Conservation (phyloP, 2,797 vertebrate species). For the Anguilla pacifica region DNA sequence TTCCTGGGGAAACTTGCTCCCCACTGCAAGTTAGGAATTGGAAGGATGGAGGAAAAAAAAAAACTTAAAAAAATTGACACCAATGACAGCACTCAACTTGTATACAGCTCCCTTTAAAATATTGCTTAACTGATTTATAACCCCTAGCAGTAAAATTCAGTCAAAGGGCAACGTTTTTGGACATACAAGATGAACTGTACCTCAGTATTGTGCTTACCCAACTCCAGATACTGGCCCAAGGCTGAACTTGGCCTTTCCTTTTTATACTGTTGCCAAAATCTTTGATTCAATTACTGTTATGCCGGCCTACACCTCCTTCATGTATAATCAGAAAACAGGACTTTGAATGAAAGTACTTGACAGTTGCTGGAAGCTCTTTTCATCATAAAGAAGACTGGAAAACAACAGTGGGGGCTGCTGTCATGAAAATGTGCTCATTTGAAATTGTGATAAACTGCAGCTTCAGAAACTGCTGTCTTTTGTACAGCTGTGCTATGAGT, state of each 20-base stretch:
- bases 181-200: constrained; percentile 52
- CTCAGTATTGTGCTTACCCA: constrained; percentile 31
- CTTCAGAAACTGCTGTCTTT: constrained; percentile 70
- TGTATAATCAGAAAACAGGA: constrained; percentile 45
- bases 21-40: constrained; percentile 26
- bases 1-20: constrained; percentile 27
- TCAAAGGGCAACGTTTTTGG: constrained; percentile 34
- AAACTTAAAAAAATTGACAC: constrained; percentile 19
- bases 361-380: constrained; percentile 59
- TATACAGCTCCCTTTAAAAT: constrained; percentile 38
- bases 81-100: constrained; percentile 35
- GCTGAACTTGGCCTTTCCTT: constrained; percentile 27
- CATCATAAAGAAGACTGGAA: constrained; percentile 45
- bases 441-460: constrained; percentile 63
- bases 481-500: constrained; percentile 51
- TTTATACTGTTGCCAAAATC: constrained; percentile 40
- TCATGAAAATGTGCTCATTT: constrained; percentile 53
- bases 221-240: constrained; percentile 33
- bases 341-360: constrained; percentile 57
- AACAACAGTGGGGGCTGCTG: constrained; percentile 50
- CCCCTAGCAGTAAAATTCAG: constrained; percentile 41
- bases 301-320: constrained; percentile 25
- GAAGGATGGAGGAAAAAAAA: constrained; percentile 24
- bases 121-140: constrained; percentile 33
- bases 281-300: constrained; percentile 46